Base-by-base conservation (phyloP, 2,113 vertebrate genomes). In the Haplotaxodon microlepis region DNA sequence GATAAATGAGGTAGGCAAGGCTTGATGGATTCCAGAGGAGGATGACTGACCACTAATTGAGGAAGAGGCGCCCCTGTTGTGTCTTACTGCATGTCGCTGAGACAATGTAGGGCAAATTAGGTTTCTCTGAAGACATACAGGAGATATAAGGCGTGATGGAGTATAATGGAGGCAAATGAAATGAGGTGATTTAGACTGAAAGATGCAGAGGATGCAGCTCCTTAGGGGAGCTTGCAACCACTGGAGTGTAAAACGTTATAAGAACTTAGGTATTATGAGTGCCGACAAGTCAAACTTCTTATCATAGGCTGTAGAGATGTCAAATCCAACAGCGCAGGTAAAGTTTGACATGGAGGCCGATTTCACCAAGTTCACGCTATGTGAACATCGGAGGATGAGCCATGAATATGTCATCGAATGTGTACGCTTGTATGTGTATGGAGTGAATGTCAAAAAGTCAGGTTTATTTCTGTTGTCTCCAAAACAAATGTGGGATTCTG, bases 21-120 rank as follows among this genome's bases (percentile, higher is more conserved):
- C 54, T 71, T 94, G 93, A 95, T 94, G 92, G 92, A 95, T 95
- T 94, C 92, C 90, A 87, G 88, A 87, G 85, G 86, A 88, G 94
- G 91, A 94, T 94, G 94, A 92, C 89, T 95, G 94, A 94, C 93
- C 91, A 66, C 92, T 95, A 95, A 96, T 94, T 95, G 95, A 94
- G 90, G 90, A 90, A 90, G 88, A 85, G 85, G 90, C 84, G 19
- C 69, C 90, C 88, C 90, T 87, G 92, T 93, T 92, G 91, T 92
- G 88, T 92, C 89, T 86, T 87, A 4, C 82, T 29, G 91, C 63
- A 29, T 81, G 86, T 88, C 34, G 24, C 66, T 1, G 57, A 91
- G 91, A 94, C 86, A 89, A 86, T 82, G 88, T 88, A 91, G 86
- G 84, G 86, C 71, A 88, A 92, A 94, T 94, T 86, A 86, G 83